Evolutionary conservation across 2,888 invertebrate species (phyloP).

Genomic region (Drosophila dives): DNA sequence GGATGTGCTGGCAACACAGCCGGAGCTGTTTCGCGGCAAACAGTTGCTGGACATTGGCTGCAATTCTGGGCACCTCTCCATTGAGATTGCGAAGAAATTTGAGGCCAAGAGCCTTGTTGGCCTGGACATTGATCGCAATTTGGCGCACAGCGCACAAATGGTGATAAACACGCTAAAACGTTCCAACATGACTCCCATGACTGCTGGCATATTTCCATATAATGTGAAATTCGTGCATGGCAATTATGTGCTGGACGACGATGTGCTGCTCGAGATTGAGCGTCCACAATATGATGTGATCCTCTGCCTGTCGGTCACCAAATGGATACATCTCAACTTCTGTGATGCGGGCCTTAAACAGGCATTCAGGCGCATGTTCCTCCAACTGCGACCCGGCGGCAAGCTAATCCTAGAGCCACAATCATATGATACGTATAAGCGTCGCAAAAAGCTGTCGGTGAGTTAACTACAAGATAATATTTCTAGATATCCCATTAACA

Average conservation of each 20-base stretch:
- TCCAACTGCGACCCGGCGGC: conserved; percentile 91
- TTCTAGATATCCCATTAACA: background rate
- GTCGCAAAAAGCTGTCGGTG: conserved; percentile 88
- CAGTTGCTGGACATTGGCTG: conserved; percentile 95
- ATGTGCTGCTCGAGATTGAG: conserved; percentile 89
- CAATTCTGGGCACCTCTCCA: conserved; percentile 93
- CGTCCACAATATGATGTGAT: conserved; percentile 93
- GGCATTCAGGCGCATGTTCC: conserved; percentile 91
- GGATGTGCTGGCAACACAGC: conserved; percentile 87
- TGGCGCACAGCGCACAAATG: conserved; percentile 86
- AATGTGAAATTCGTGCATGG: conserved; percentile 91
- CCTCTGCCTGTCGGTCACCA: conserved; percentile 93
- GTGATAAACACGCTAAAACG: conserved; percentile 59
- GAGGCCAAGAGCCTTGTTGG: conserved; percentile 90
- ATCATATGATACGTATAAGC: conserved; percentile 91
- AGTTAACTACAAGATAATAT: conserved; percentile 77
- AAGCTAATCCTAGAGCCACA: conserved; percentile 93
- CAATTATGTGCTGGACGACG: conserved; percentile 92
- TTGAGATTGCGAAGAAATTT: conserved; percentile 90
- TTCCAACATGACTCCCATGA: background rate
- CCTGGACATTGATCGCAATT: conserved; percentile 92
- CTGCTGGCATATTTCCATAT: conserved; percentile 88
- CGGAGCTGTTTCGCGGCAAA: conserved; percentile 89
- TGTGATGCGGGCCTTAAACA: conserved; percentile 93
- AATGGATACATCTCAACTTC: conserved; percentile 96